Evolutionary conservation across 2,797 vertebrate genomes (phyloP).

Genomic region (Bryconaethiops microstoma): DNA sequence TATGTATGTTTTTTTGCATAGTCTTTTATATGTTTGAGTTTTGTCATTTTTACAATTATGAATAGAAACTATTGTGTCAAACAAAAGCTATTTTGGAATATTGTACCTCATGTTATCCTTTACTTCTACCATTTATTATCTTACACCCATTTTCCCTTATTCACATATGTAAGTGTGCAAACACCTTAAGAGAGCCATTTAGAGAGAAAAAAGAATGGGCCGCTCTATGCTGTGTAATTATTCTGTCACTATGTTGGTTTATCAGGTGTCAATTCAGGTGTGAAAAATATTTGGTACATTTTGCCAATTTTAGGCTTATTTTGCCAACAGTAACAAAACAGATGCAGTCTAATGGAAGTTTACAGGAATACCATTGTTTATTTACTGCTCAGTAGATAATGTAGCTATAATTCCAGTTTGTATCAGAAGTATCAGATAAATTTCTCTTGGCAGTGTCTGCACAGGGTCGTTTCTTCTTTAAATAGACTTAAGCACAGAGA

Average conservation of each 20-base stretch:
- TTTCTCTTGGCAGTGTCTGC: background rate
- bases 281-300: background rate
- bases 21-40: no score
- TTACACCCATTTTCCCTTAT: no score
- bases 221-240: background rate
- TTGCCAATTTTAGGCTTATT: background rate
- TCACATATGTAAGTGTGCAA: no score
- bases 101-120: no score
- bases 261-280: background rate
- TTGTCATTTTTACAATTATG: no score
- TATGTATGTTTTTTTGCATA: no score
- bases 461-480: background rate
- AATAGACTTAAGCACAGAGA: background rate
- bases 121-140: no score
- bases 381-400: background rate
- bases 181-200: background rate
- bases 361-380: background rate
- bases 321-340: constrained; percentile 8
- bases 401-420: background rate
- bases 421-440: background rate
- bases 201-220: background rate
- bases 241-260: background rate
- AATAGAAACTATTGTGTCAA: no score
- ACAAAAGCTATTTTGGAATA: no score
- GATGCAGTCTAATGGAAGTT: background rate